Base-by-base conservation (phyloP, 2,888 invertebrate genomes). In the Pantelozetes paolii region DNA sequence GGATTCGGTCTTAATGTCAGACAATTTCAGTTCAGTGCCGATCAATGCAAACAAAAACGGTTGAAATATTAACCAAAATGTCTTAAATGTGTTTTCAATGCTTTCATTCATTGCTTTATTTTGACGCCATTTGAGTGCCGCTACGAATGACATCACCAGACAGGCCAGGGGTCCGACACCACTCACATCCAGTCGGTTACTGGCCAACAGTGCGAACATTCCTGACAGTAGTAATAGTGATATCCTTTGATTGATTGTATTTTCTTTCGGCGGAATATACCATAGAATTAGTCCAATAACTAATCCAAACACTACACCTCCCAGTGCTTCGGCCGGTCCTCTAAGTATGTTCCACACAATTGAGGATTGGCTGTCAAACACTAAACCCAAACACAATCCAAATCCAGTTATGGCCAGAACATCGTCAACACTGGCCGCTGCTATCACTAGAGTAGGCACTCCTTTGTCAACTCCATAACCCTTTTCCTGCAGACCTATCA, bases 1-100 rank as follows among this genome's bases (percentile, higher is more conserved):
- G 13, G 80, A 79, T 20, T 78, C 76, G 1, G 77, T 75, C 28
- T 81, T 76, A n/a, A 84, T 79, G 32, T 79, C 77, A 18, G 75
- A 48, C 8, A 83, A 77, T 48, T 82, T 80, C 0, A 85, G 80
- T 83, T 94, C 92, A 15, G 94, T 89, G 1, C 96, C 97, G 30
- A 97, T 97, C 32, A 97, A 86, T 1, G 91, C 90, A 82, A 98
- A 98, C 20, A 98, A 85, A 81, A 96, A 89, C 0, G 96, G 96
- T 82, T 97, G 94, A 82, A 94, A 93, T 77, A 96, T 88, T 89
- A 92, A 90, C 97, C 97, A 97, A 82, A 96, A 89, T 0, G 90
- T 0, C 90, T 88, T 0, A 94, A 91, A 0, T 92, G 62, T 18
- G 18, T 67, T 62, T 9, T 36, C 69, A 18, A 72, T 62, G n/a